Percentiles rank a stretch among this genome's conserved stretches.
These are phyloP conservation scores for Mustela lutreola DNA, from an alignment of 2,113 vertebrate genomes.

Conservation along the genomic window DNA sequence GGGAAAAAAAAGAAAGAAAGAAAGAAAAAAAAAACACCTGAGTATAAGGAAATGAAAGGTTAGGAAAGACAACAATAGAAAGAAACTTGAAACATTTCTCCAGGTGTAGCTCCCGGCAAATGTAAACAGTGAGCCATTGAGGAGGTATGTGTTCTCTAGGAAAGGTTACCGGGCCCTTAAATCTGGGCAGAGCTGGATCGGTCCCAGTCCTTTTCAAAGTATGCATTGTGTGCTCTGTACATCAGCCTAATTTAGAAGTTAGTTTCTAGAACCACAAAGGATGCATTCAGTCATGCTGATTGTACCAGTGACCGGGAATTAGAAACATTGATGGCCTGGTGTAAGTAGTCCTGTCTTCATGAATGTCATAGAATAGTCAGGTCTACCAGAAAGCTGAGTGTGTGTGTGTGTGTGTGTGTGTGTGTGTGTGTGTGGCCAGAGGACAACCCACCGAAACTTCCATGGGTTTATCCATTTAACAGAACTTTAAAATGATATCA, in stretches of 20 bases:
- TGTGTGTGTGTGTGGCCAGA: background rate
- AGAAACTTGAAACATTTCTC: constrained; percentile 25
- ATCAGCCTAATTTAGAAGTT: background rate
- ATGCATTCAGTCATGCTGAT: background rate
- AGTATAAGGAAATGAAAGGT: background rate
- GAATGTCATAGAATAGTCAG: background rate
- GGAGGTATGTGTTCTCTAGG: background rate
- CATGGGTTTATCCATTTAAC: background rate
- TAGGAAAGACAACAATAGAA: constrained; percentile 7
- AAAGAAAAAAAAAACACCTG: background rate
- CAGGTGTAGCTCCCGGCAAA: background rate
- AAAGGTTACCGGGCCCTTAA: background rate
- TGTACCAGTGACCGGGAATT: background rate
- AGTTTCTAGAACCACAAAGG: constrained; percentile 19
- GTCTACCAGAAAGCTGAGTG: background rate
- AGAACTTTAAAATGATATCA: background rate
- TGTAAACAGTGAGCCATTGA: background rate
- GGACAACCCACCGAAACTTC: background rate
- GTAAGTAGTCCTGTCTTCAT: background rate
- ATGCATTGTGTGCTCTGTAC: constrained; percentile 4
- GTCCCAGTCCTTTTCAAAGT: background rate
- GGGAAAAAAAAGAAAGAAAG: background rate
- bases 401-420: no score
- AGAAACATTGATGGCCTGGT: background rate
- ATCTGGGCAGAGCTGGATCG: background rate